Base-by-base conservation (phyloP, 1,140 invertebrate species). In the Drosophila tsacasi region DNA sequence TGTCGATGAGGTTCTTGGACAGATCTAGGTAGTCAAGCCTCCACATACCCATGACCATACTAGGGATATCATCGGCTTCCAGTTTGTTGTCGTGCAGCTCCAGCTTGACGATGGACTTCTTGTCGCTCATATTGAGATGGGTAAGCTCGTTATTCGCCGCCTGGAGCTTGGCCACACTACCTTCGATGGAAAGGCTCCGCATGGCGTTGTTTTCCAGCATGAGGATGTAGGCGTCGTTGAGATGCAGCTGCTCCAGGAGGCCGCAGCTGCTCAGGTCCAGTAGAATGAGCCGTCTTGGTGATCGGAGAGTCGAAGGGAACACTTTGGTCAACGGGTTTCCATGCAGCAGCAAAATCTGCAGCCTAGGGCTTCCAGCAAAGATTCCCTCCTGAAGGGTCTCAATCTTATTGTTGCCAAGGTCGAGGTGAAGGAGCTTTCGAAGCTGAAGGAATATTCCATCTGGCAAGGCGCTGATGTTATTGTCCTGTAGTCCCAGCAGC, bases 1-100 rank as follows among this genome's bases (percentile, higher is more conserved):
- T 46, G 3, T 68, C 58, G 19, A 92, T 63, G 10, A 77, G 67
- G 46, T 92, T 92, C 5, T 72, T 69, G 9, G 91, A 86, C 8
- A 92, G 52, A 52, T 92, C 91, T 39, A 92, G 42, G 8, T 61
- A 64, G 25, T 83, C 78, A 19, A 92, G 55, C 58, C 90, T 84
- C 76, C 79, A 76, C 90, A 92, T 92, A 27, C 78, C 90, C 30
- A 62, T 54, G 5, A 92, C 40, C n/a, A 84, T 27, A 7, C 8
- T 10, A 13, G 65, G 25, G 8, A 55, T 63, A 8, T 37, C 67
- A n/a, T 65, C 67, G 19, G 54, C 59, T 21, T 54, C 47, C 25
- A 84, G 55, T 21, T 58, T 61, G 82, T 91, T 91, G 0, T 35
- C 44, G 42, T 89, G 87, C 46, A 92, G 68, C 44, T 92, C 80